Base-by-base conservation (phyloP, 2,113 vertebrate genomes). In the Ptychochromis oligacanthus region DNA sequence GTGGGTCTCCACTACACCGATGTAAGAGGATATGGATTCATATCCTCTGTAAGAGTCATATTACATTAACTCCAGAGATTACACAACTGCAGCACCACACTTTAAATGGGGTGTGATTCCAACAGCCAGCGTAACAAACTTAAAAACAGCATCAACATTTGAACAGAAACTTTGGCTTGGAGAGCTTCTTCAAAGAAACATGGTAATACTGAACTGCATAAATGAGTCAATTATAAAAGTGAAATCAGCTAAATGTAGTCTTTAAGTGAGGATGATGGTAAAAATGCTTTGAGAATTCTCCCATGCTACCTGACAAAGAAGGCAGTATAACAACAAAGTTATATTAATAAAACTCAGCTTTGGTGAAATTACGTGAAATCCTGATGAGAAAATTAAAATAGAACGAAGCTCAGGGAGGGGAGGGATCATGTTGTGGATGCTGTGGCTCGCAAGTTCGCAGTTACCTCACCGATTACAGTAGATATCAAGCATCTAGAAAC, bases 381-480 rank as follows among this genome's bases (percentile, higher is more conserved):
- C 4, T 72, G 26, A 72, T 31, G 6, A 52, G 18, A 72, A 72
- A 13, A 72, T 5, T 13, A 0, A 52, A 72, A 72, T n/a, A 72
- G 26, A 8, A 54, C 18, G 49, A 2, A 31, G 49, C 65, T 31
- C 2, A 70, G 24, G n/a, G n/a, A n/a, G n/a, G n/a, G n/a, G n/a
- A n/a, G n/a, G n/a, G n/a, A n/a, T n/a, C 0, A 0, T 49, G 14
- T 28, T 1, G 40, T 49, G 0, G 1, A 70, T 28, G n/a, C n/a
- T n/a, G n/a, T n/a, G 15, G 40, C 17, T 72, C 49, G 43, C 43
- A 31, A n/a, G 46, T 72, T 72, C 20, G 43, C 43, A 5, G 5
- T 67, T 46, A 26, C 17, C 43, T 72, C 28, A 72, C 26, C 17
- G 31, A 28, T 17, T 49, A 52, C 17, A 70, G 4, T 18, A 28